Conservation (phyloP, 2,888 invertebrate genomes). For the Caenorhabditis sinica region DNA sequence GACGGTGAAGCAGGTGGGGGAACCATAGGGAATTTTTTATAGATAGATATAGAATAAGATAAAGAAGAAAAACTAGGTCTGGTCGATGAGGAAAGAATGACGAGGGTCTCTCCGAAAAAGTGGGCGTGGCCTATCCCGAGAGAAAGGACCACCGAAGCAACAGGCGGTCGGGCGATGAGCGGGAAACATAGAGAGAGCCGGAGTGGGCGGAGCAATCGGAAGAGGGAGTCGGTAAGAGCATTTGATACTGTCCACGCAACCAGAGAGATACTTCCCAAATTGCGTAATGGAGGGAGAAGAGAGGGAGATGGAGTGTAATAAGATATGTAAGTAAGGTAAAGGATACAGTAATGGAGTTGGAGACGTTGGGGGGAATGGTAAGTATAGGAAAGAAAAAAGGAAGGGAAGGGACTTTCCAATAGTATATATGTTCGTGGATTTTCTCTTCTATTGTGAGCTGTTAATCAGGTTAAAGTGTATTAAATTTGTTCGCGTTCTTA, state of each 20-base stretch:
- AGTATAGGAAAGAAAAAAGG: not conserved
- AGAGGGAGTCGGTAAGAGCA: constrained; percentile 2
- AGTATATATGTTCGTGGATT: no score
- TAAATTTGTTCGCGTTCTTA: no score
- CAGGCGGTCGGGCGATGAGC: constrained; percentile 29
- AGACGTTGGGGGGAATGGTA: not conserved
- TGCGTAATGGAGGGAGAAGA: constrained; percentile 9
- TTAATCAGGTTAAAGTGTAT: no score
- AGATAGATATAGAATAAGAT: not conserved
- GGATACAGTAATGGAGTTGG: constrained; percentile 13
- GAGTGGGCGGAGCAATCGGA: constrained; percentile 19
- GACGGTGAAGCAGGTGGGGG: constrained; percentile 40
- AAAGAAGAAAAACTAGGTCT: constrained; percentile 10
- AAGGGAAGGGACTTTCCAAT: no score
- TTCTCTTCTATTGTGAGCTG: no score
- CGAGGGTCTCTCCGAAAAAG: constrained; percentile 5
- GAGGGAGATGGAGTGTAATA: constrained; percentile 42
- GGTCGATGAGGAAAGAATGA: constrained; percentile 30
- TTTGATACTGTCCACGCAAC: constrained; percentile 46
- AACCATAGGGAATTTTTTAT: constrained; percentile 14
- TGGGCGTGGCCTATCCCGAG: constrained; percentile 30
- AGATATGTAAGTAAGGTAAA: constrained; percentile 25
- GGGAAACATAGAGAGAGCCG: constrained; percentile 3
- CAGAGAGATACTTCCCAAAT: constrained; percentile 31
- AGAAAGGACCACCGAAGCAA: constrained; percentile 45